phyloP scores from a whole-genome alignment of 2,888 invertebrate genomes.

The Brachyopa scutellaris region DNA sequence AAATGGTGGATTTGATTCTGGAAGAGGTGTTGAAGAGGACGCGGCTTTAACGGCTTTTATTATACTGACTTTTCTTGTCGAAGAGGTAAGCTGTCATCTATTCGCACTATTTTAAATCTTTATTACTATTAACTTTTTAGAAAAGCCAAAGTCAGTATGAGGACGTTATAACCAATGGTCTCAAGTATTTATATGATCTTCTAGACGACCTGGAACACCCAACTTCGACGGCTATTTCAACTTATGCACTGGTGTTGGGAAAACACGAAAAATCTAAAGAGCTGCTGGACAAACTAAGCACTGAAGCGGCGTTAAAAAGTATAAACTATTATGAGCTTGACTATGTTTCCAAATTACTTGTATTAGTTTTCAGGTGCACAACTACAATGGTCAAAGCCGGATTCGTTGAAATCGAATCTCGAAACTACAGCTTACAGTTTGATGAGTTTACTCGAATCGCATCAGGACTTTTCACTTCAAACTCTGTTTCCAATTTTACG shows the following conservation, averaged over 20 bases:
- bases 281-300: not conserved
- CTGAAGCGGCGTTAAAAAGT: not conserved
- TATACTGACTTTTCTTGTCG: conserved; percentile 88
- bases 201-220: not conserved
- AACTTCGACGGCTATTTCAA: conserved; percentile 1
- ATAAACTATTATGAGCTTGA: too few species aligned
- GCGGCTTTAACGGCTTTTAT: conserved; percentile 90
- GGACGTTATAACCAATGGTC: conserved; percentile 86
- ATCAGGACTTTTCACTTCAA: conserved; percentile 75
- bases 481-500: conserved; percentile 83
- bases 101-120: not conserved
- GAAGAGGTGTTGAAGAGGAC: conserved; percentile 86
- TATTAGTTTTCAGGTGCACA: not conserved
- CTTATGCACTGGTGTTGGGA: conserved; percentile 27
- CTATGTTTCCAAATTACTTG: too few species aligned
- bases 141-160: conserved; percentile 78
- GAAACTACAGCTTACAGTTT: conserved; percentile 78
- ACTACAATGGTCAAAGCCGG: not conserved
- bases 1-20: conserved; percentile 91
- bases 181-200: conserved; percentile 14
- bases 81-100: conserved; percentile 81
- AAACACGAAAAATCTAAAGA: conserved; percentile 25
- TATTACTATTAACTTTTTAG: too few species aligned
- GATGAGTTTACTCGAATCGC: conserved; percentile 77
- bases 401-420: conserved; percentile 51